These are phyloP conservation scores for Coregonus sp. DNA, from an alignment of 2,797 vertebrate genomes.

Conservation along the genomic window DNA sequence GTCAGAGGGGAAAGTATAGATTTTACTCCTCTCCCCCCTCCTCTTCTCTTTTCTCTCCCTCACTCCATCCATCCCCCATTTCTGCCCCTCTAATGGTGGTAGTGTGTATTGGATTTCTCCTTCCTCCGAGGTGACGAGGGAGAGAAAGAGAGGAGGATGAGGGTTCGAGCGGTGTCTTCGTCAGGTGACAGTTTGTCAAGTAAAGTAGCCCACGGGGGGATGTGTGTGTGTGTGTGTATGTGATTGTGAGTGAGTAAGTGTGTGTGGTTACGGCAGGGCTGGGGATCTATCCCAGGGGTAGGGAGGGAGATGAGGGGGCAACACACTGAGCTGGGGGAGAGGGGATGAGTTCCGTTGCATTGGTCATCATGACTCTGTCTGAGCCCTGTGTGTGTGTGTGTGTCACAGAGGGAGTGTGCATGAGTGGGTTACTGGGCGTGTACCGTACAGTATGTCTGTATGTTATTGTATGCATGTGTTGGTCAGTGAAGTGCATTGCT, in stretches of 20 bases:
- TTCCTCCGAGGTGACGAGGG: conserved; percentile 61
- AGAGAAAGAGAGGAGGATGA: conserved; percentile 43
- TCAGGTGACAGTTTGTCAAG: conserved; percentile 57
- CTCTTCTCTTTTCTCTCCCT: conserved; percentile 34
- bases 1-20: conserved; percentile 68
- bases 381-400: conserved; percentile 20
- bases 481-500: no score
- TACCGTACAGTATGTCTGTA: not conserved
- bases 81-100: conserved; percentile 61
- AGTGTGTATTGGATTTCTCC: conserved; percentile 71
- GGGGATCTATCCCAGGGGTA: conserved; percentile 1
- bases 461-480: not conserved
- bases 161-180: conserved; percentile 46
- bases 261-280: not conserved
- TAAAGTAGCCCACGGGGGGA: conserved; percentile 38
- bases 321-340: conserved; percentile 8
- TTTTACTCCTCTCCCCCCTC: conserved; percentile 60
- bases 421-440: not conserved
- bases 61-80: conserved; percentile 32
- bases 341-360: conserved; percentile 51
- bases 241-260: conserved; percentile 17
- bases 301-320: conserved; percentile 31
- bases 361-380: conserved; percentile 25
- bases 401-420: not conserved
- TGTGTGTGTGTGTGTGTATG: not conserved